phyloP scores from a whole-genome alignment of 2,113 vertebrate species.

The Larimichthys crocea region DNA sequence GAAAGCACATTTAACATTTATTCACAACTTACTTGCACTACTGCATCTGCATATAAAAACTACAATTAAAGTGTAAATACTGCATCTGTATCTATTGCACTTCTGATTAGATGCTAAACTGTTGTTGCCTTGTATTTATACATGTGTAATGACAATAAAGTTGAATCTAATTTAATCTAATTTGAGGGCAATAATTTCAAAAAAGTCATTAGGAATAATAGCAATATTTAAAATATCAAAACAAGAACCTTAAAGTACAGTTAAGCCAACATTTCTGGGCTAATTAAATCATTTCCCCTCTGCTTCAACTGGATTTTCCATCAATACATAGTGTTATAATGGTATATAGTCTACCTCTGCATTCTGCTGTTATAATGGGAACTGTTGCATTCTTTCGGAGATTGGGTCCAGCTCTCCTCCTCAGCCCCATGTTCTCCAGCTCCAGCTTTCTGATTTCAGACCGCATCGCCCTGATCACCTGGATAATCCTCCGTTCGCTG shows the following conservation, averaged over 20 bases:
- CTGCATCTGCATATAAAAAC: too few species aligned
- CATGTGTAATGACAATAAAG: too few species aligned
- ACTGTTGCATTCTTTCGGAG: conserved; percentile 55
- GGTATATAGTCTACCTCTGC: conserved; percentile 80
- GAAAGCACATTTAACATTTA: background rate
- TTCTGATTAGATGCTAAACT: too few species aligned
- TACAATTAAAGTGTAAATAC: too few species aligned
- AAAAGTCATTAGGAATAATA: background rate
- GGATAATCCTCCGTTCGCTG: conserved; percentile 71
- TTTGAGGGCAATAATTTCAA: background rate
- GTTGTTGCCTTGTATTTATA: too few species aligned
- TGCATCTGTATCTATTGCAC: too few species aligned
- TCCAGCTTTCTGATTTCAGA: conserved; percentile 85
- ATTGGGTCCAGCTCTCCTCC: conserved; percentile 68
- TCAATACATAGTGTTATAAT: background rate
- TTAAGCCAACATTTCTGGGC: background rate
- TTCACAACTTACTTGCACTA: too few species aligned
- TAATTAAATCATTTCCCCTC: background rate
- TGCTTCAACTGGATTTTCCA: background rate
- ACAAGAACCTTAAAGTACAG: background rate
- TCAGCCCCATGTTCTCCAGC: conserved; percentile 85
- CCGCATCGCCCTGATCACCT: conserved; percentile 83
- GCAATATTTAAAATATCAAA: background rate
- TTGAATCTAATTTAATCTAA: too few species aligned
- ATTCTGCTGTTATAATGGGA: conserved; percentile 46